phyloP scores from a whole-genome alignment of 2,797 vertebrate genomes.

The Odontamblyopus rebecca region DNA sequence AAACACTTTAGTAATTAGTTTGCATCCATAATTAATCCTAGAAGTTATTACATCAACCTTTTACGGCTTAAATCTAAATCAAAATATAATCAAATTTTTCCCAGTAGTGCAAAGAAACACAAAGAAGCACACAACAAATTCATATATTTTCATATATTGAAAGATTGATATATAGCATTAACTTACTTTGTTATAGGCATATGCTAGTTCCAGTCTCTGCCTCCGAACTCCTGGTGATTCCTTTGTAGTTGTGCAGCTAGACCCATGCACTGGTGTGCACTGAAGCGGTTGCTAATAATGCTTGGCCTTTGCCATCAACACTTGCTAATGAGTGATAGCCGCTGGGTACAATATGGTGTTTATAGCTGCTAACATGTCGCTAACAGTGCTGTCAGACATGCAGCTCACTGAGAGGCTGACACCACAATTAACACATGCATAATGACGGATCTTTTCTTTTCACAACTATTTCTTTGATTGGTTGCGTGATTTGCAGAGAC shows the following conservation, averaged over 20 bases:
- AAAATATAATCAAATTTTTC: too few relatives aligned
- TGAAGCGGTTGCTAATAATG: slow-evolving; percentile 52
- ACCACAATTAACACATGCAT: slow-evolving; percentile 17
- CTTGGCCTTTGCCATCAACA: slow-evolving; percentile 63
- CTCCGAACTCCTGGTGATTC: slow-evolving; percentile 1
- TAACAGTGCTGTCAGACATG: slow-evolving; percentile 17
- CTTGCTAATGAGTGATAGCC: slow-evolving; percentile 49
- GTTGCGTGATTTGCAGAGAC: not conserved
- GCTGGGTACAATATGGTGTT: slow-evolving; percentile 43
- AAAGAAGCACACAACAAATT: too few relatives aligned
- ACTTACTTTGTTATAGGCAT: too few relatives aligned
- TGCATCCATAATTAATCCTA: too few relatives aligned
- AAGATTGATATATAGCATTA: too few relatives aligned
- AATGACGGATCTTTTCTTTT: not conserved
- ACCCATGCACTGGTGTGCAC: slow-evolving; percentile 52
- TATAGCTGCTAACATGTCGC: slow-evolving; percentile 38
- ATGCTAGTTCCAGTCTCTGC: not conserved
- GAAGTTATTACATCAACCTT: too few relatives aligned
- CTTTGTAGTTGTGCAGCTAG: slow-evolving; percentile 38
- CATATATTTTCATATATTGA: too few relatives aligned
- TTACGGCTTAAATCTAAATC: too few relatives aligned
- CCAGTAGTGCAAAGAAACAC: too few relatives aligned
- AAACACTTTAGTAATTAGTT: too few relatives aligned
- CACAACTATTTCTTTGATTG: not conserved
- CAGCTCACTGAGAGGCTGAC: not conserved